Evolutionary conservation across 2,797 vertebrate genomes (phyloP), one percentile per base, ranked within the genome.

Genomic region (Tokudaia tokunoshimensis): DNA sequence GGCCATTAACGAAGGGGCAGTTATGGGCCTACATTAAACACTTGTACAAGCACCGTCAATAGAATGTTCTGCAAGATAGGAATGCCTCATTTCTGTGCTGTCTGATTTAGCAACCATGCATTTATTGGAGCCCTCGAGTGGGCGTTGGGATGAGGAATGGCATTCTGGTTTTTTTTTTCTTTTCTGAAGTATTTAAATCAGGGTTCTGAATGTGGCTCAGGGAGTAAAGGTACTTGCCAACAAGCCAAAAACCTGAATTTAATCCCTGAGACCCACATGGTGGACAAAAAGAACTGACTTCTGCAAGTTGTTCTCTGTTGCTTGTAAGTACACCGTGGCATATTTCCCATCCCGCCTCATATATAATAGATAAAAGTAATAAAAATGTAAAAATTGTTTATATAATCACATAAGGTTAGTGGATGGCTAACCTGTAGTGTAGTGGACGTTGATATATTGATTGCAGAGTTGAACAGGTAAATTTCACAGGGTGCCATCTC

Each of bases 21-120:
- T 91, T 92, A 44, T 2, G 65, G 88, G 70, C 50, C 50, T 57
- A 9, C 87, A 82, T 94, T 65, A 75, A 61, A 94, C 76, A 70
- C 72, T 52, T 50, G 1, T 13, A 41, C 61, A 10, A 15, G 67
- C 47, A 47, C 50, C 5, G 0, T 57, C 79, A 4, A 3, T 0
- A 63, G 63, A 86, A 80, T 41, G 17, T 91, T 81, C 59, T n/a
- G 15, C 4, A 37, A 61, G 24, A 37, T 2, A n/a, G 41, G 31
- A 34, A n/a, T 34, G 65, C 29, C 55, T 76, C 80, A 78, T 92
- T 91, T 85, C 63, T 96, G 59, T 80, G 52, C 34, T 92, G 63
- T 85, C 70, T 4, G 19, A 37, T 13, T 41, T 6, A 5, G 59
- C 29, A 59, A 75, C 67, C 44, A 22, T 0, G 7, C 10, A 67